A percentile compares a stretch with the other conserved stretches of the same genome.
Conservation (phyloP, 2,797 vertebrate genomes). For the Mus spretus region DNA sequence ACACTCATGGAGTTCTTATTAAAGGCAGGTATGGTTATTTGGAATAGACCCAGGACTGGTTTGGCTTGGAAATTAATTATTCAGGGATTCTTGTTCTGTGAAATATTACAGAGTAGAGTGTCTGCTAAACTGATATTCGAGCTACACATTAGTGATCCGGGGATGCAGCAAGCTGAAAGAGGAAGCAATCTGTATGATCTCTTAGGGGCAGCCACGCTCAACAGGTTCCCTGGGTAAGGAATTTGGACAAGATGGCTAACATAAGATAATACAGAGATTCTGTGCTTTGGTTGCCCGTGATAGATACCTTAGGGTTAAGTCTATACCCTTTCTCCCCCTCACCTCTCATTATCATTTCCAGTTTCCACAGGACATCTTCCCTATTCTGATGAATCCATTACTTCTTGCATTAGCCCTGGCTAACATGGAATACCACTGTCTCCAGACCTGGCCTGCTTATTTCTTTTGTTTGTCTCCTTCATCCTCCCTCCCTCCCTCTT, state of each 20-base stretch:
- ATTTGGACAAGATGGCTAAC: neutral
- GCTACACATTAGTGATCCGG: neutral
- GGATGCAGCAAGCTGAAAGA: neutral
- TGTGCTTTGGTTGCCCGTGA: neutral
- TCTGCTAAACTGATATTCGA: neutral
- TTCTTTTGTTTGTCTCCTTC: conserved; percentile 63
- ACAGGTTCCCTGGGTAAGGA: neutral
- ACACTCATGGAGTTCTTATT: neutral
- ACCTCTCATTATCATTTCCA: neutral
- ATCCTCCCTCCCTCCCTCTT: neutral
- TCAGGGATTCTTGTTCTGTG: neutral
- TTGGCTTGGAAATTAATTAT: conserved; percentile 38
- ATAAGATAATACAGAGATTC: neutral
- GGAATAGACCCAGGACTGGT: neutral
- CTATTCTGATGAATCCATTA: conserved; percentile 64
- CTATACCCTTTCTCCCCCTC: neutral
- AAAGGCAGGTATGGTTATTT: neutral
- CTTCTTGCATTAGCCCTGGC: conserved; percentile 58
- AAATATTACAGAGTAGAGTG: neutral
- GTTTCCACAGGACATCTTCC: conserved; percentile 27
- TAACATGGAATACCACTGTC: conserved; percentile 49
- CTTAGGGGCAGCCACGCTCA: neutral
- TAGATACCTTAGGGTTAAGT: neutral
- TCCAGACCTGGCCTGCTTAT: conserved; percentile 67
- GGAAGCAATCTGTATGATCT: neutral